A percentile compares a stretch with the other conserved stretches of the same genome.
These are phyloP conservation scores for Meloe dianella DNA, from an alignment of 2,888 invertebrate species.

Conservation along the genomic window DNA sequence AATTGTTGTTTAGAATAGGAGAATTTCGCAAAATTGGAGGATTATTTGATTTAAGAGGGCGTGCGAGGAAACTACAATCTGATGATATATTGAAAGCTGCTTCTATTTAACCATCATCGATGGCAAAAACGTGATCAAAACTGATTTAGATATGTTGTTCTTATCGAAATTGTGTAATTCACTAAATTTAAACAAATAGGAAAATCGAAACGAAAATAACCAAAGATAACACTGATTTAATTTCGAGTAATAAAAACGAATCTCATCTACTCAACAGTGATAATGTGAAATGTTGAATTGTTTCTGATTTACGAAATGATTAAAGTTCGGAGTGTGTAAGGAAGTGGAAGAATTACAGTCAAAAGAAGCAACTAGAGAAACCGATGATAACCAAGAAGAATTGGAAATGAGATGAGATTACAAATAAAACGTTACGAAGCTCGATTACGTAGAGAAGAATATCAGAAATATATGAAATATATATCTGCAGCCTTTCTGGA, in stretches of 20 bases:
- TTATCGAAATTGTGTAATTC: slow-evolving; percentile 52
- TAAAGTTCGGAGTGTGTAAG: slow-evolving; percentile 68
- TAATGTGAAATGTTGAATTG: slow-evolving; percentile 63
- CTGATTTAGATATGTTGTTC: slow-evolving; percentile 50
- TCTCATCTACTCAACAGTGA: slow-evolving; percentile 51
- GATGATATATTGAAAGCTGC: slow-evolving; percentile 72
- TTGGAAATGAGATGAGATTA: slow-evolving; percentile 70
- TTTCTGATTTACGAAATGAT: slow-evolving; percentile 68
- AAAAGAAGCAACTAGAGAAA: slow-evolving; percentile 64
- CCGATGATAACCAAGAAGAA: slow-evolving; percentile 74
- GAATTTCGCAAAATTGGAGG: too few species aligned
- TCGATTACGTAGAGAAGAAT: slow-evolving; percentile 70
- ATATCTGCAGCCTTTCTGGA: too few species aligned
- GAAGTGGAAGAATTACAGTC: slow-evolving; percentile 67
- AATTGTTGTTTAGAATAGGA: too few species aligned
- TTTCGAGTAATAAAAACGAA: slow-evolving; percentile 20
- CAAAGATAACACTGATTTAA: too few species aligned
- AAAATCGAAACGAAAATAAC: background rate
- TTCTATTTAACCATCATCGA: slow-evolving; percentile 70
- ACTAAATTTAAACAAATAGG: slow-evolving; percentile 20
- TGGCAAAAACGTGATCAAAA: slow-evolving; percentile 68
- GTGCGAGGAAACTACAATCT: slow-evolving; percentile 57
- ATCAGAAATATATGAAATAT: slow-evolving; percentile 73
- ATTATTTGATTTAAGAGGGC: too few species aligned
- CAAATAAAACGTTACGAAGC: slow-evolving; percentile 73